Evolutionary conservation across 2,888 invertebrate species (phyloP).

Genomic region (Elgonia sp.): DNA sequence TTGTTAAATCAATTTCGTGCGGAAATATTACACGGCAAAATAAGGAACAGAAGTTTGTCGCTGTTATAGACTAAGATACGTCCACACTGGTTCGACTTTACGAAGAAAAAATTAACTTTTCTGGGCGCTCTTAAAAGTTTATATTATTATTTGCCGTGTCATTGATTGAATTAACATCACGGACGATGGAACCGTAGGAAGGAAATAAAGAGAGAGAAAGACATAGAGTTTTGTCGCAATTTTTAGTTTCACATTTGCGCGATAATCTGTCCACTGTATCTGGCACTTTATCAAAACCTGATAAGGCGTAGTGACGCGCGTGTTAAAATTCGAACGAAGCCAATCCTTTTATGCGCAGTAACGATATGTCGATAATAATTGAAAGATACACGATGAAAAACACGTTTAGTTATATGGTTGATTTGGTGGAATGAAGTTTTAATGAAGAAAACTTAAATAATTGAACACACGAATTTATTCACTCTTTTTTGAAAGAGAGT

Average conservation of each 20-base stretch:
- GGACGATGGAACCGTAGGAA: not conserved
- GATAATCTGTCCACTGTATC: conserved; percentile 62
- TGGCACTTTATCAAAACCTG: conserved; percentile 67
- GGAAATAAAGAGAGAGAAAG: not conserved
- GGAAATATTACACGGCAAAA: conserved; percentile 28
- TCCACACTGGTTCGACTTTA: not conserved
- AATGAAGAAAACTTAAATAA: conserved; percentile 18
- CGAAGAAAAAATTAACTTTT: conserved; percentile 34
- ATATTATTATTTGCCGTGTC: conserved; percentile 49
- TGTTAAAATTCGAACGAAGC: conserved; percentile 76
- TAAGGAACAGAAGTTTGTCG: conserved; percentile 20
- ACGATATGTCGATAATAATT: conserved; percentile 75
- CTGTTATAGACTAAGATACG: conserved; percentile 1
- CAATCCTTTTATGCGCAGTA: conserved; percentile 68
- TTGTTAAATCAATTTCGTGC: conserved; percentile 31
- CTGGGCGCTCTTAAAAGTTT: conserved; percentile 41
- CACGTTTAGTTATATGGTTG: conserved; percentile 67
- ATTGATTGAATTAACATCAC: conserved; percentile 52
- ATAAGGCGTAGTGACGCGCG: conserved; percentile 70
- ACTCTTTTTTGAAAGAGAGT: too few species aligned
- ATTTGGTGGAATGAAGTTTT: conserved; percentile 33
- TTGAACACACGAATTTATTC: not conserved
- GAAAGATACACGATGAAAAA: conserved; percentile 69
- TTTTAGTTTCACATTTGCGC: conserved; percentile 51
- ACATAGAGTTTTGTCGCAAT: conserved; percentile 23